phyloP scores from a whole-genome alignment of 2,888 invertebrate species.

The Drosophila nr. perissopoda region DNA sequence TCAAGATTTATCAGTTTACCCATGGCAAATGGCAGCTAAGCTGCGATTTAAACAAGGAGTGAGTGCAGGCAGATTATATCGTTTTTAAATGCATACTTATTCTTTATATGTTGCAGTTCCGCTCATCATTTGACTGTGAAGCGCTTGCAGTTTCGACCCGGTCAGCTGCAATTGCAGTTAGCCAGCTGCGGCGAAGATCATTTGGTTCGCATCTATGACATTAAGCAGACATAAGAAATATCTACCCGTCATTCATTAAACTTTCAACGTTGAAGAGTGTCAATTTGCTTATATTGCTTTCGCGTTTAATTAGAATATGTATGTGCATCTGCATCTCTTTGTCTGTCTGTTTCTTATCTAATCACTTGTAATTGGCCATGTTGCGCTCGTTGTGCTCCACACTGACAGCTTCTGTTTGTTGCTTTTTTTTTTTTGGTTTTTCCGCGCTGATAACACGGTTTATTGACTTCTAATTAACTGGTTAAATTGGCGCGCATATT shows the following conservation, averaged over 20 bases:
- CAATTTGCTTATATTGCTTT: background rate
- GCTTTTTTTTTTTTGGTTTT: background rate
- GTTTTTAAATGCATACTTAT: background rate
- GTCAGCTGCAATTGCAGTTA: constrained; percentile 85
- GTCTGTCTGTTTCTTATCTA: constrained; percentile 38
- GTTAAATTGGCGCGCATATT: constrained; percentile 19
- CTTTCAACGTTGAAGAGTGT: constrained; percentile 4
- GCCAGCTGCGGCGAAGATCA: constrained; percentile 92
- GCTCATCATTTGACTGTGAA: constrained; percentile 92
- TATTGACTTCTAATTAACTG: constrained; percentile 48
- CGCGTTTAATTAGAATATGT: constrained; percentile 35
- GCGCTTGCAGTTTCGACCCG: constrained; percentile 89
- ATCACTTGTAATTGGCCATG: constrained; percentile 52
- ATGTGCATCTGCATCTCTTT: background rate
- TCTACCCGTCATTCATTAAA: constrained; percentile 8
- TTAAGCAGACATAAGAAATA: constrained; percentile 43
- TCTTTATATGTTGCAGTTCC: constrained; percentile 85
- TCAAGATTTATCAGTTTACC: constrained; percentile 87
- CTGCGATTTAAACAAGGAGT: constrained; percentile 87
- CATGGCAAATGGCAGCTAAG: constrained; percentile 86
- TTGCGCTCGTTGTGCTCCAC: constrained; percentile 2
- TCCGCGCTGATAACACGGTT: constrained; percentile 43
- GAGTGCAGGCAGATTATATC: constrained; percentile 49
- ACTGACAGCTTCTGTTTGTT: constrained; percentile 31
- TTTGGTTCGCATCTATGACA: constrained; percentile 87